Percentiles rank a stretch among this genome's conserved stretches.
These are phyloP conservation scores for Umimayanthus chanpuru DNA, from an alignment of 92 coral and sea anemone species.

Conservation along the genomic window DNA sequence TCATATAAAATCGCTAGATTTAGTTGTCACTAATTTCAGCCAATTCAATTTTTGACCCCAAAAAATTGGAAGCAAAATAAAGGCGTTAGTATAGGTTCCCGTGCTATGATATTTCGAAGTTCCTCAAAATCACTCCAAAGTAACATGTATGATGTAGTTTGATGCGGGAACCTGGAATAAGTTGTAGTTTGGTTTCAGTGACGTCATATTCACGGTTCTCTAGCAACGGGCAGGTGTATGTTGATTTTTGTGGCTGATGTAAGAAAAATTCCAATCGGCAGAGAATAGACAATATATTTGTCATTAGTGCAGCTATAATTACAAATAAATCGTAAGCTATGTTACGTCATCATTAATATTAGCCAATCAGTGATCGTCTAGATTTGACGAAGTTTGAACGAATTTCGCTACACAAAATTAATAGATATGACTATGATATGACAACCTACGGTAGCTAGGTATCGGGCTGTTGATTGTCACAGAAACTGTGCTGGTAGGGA, in stretches of 20 bases:
- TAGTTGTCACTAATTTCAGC: not conserved
- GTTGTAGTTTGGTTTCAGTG: too few species aligned
- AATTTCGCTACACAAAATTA: not conserved
- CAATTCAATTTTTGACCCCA: not conserved
- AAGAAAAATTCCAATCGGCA: not conserved
- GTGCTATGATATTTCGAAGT: not conserved
- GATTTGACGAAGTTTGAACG: not conserved
- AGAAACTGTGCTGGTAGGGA: not conserved
- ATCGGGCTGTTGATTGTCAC: not conserved
- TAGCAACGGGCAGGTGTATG: not conserved
- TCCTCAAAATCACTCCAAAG: too few species aligned
- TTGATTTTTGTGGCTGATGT: not conserved
- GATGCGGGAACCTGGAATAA: not conserved
- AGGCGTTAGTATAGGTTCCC: not conserved
- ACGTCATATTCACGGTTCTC: not conserved
- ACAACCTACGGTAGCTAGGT: slow-evolving; percentile 1
- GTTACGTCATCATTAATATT: not conserved
- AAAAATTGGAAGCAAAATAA: not conserved
- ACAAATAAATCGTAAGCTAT: not conserved
- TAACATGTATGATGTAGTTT: not conserved
- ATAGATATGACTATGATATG: not conserved
- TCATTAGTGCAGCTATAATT: not conserved
- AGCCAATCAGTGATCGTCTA: not conserved
- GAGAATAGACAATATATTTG: not conserved
- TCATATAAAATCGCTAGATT: not conserved